Base-by-base conservation (phyloP, 2,113 vertebrate species). In the Chrysemys picta region DNA sequence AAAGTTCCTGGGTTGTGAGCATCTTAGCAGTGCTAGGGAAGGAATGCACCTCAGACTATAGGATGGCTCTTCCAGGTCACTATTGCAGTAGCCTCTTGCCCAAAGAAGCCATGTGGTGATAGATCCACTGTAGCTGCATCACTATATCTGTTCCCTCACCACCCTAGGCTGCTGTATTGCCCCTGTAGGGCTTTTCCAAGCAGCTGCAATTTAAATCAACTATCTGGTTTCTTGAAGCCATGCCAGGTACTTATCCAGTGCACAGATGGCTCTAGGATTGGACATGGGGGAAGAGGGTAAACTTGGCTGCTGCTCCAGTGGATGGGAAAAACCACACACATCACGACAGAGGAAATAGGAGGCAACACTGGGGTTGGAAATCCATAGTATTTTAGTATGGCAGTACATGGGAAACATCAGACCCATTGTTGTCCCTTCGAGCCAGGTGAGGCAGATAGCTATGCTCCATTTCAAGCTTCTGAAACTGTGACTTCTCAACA, bases 161-260 rank as follows among this genome's bases (percentile, higher is more conserved):
- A 35, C 5, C 31, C 4, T 17, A 16, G 62, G 35, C 17, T n/a
- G 62, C 62, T 69, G 62, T n/a, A 69, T 8, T 65, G 14, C 62
- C 31, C 62, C 13, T 14, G 83, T 84, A 52, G 78, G 80, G 42
- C 76, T 92, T 56, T 52, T 76, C 80, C 69, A 96, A 96, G 87
- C 69, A 88, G 84, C 84, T 93, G 91, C 87, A 93, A 82, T 79
- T 86, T 93, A 69, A 88, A 93, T 92, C 53, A 53, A 3, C 49
- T 88, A 80, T 76, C 90, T 85, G 81, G 84, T 90, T 92, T 42
- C 35, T 52, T 35, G 11, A 10, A 47, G 69, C 54, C 89, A 89
- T 25, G 76, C 49, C 49, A 65, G 49, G 53, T 14, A 11, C 47
- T 50, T 31, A 65, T 92, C 80, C 56, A 38, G 57, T 90, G 49